Percentiles rank a stretch among this genome's conserved stretches.
Evolutionary conservation across 2,888 invertebrate genomes (phyloP).

Genomic region (Axea sp.): DNA sequence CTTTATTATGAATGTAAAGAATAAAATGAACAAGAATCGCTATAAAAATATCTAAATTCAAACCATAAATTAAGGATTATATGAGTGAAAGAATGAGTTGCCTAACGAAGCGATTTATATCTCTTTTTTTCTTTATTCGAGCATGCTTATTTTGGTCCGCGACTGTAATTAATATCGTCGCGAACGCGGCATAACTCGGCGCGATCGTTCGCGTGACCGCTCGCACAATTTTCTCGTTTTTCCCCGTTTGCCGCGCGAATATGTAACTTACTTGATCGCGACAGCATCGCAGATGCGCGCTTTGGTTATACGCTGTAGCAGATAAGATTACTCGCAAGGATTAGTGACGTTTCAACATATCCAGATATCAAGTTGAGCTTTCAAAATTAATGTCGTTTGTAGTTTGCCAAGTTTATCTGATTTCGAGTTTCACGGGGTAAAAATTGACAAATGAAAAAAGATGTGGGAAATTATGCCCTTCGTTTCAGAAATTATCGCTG

Average conservation of each 20-base stretch:
- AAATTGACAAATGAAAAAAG: slow-evolving; percentile 3
- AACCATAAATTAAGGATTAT: slow-evolving; percentile 43
- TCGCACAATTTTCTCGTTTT: slow-evolving; percentile 48
- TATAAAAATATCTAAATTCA: too few species aligned
- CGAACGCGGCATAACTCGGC: slow-evolving; percentile 29
- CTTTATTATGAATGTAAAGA: too few species aligned
- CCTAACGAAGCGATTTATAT: slow-evolving; percentile 45
- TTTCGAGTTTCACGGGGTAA: slow-evolving; percentile 28
- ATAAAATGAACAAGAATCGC: too few species aligned
- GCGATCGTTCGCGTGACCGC: slow-evolving; percentile 51
- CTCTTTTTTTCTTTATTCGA: background rate
- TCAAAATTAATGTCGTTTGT: slow-evolving; percentile 51
- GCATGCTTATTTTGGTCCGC: slow-evolving; percentile 1
- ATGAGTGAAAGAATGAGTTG: slow-evolving; percentile 32
- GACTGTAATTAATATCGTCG: slow-evolving; percentile 50
- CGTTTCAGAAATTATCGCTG: background rate
- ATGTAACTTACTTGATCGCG: slow-evolving; percentile 44
- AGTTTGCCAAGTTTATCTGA: slow-evolving; percentile 49
- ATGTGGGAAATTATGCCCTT: slow-evolving; percentile 19
- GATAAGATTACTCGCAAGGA: slow-evolving; percentile 58
- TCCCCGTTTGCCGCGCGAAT: slow-evolving; percentile 29
- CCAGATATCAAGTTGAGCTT: slow-evolving; percentile 52
- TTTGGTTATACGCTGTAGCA: slow-evolving; percentile 50
- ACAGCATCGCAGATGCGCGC: slow-evolving; percentile 41
- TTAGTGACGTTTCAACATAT: slow-evolving; percentile 53